Conservation (phyloP, 2,888 invertebrate species). For the Plagodis pulveraria region DNA sequence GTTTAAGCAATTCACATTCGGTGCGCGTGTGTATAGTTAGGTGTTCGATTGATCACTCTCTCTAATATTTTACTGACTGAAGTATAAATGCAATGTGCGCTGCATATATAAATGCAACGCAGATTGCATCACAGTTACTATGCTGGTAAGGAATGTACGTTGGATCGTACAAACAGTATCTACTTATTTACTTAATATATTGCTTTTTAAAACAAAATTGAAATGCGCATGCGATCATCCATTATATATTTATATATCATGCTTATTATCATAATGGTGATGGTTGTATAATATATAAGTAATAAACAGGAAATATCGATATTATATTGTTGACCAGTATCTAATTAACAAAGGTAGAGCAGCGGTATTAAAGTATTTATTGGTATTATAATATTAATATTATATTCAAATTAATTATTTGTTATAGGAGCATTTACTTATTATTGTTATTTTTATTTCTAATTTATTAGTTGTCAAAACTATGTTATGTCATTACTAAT, state of each 20-base stretch:
- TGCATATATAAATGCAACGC: no score
- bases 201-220: constrained; percentile 26
- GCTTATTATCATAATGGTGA: constrained; percentile 81
- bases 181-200: no score
- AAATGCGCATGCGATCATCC: constrained; percentile 68
- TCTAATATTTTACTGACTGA: no score
- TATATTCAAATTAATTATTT: constrained; percentile 9
- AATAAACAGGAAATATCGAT: constrained; percentile 28
- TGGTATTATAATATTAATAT: constrained; percentile 7
- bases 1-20: no score
- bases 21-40: no score
- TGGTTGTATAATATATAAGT: constrained; percentile 78
- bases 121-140: no score
- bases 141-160: no score
- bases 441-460: constrained; percentile 15
- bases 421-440: constrained; percentile 21
- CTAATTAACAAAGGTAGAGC: constrained; percentile 25
- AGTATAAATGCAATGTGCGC: no score
- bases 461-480: constrained; percentile 11
- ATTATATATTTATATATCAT: constrained; percentile 66
- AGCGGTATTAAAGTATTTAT: constrained; percentile 22
- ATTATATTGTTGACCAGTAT: constrained; percentile 22
- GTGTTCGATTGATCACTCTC: no score
- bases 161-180: no score
- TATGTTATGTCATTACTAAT: constrained; percentile 1